A percentile compares a stretch with the other conserved stretches of the same genome.
Evolutionary conservation across 1,140 invertebrate genomes (phyloP).

Genomic region (Amphibalanus amphitrite): DNA sequence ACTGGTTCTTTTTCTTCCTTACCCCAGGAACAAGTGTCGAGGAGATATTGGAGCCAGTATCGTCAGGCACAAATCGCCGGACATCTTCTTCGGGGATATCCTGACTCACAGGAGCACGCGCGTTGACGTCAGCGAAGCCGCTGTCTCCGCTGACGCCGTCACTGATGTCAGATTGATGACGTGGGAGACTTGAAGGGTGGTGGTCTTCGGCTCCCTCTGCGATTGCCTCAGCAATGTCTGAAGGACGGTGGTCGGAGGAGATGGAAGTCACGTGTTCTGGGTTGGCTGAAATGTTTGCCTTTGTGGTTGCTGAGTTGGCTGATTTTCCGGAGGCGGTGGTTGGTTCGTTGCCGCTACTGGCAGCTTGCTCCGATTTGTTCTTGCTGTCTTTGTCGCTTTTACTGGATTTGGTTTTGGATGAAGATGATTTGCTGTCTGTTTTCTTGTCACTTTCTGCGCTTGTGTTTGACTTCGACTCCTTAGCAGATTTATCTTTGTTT

Average conservation of each 20-base stretch:
- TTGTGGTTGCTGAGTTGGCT: no score
- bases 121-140: background rate
- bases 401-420: background rate
- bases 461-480: background rate
- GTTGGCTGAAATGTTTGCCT: no score
- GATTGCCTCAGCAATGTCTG: no score
- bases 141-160: background rate
- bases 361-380: no score
- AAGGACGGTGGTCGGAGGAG: no score
- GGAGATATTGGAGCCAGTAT: slow-evolving; percentile 5
- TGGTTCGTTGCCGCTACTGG: no score
- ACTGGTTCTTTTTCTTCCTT: slow-evolving; percentile 41
- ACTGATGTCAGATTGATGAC: no score
- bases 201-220: no score
- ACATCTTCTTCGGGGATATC: no score
- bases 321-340: no score
- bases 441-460: background rate
- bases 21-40: slow-evolving; percentile 23
- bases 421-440: background rate
- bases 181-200: no score
- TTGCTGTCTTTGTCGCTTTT: background rate
- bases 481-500: background rate
- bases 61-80: background rate
- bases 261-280: no score
- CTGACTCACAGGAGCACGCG: background rate